Base-by-base conservation (phyloP, 2,888 invertebrate species). In the Oscheius myriophilus region DNA sequence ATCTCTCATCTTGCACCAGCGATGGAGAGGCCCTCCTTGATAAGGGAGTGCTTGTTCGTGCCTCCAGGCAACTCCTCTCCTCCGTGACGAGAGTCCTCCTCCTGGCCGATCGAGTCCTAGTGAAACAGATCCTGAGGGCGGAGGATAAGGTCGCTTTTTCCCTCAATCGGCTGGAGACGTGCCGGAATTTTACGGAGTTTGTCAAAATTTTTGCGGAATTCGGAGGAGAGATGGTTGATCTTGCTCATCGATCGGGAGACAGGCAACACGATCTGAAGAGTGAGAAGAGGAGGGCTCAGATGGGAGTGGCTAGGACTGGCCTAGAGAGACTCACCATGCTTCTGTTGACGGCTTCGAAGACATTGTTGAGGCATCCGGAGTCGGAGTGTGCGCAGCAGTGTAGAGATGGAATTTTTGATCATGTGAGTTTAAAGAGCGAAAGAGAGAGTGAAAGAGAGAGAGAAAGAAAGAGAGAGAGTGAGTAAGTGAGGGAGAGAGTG, bases 151-250 rank as follows among this genome's bases (percentile, higher is more conserved):
- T 89, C 39, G 80, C 87, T 18, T 85, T 82, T 67, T 89, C 88
- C 49, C 81, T 89, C 49, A 84, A 87, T 55, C 87, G 88, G 46
- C 83, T 90, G 68, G 90, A 90, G 80, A 87, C 86, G 70, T 89
- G 89, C 21, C 87, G 87, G 62, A 88, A 88, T 73, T 89, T 89
- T 81, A 94, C 96, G 62, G 97, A 98, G 89, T 98, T 98, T 88
- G 96, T 98, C 68, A 93, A 95, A 87, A 95, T 96, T 25, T 98
- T 98, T 89, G 95, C 96, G 80, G 94, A 96, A 88, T 97, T 98
- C 88, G 98, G 97, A 49, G 93, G 93, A 25, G 96, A 97, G 88
- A 97, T 98, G 96, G 96, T 98, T 76, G 96, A 97, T 87, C 89
- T 98, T 81, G 96, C 97, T 26, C 93, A 96, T 87, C 90, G 96